Base-by-base conservation (phyloP, 2,113 vertebrate species). In the Phylloscopus trochilus region DNA sequence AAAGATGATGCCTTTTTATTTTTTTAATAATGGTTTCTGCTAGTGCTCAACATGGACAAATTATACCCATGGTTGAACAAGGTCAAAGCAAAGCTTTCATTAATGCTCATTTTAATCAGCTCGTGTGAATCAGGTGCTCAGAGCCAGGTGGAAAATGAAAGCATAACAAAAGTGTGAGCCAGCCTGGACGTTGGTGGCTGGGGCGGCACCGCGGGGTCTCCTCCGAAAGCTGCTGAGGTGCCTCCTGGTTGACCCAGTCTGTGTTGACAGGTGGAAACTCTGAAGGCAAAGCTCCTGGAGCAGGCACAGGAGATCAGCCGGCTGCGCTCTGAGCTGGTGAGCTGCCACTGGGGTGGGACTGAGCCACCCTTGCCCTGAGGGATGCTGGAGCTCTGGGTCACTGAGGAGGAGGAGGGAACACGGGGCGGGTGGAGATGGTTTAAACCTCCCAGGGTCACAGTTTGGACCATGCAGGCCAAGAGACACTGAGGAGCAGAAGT, bases 261-360 rank as follows among this genome's bases (percentile, higher is more conserved):
- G 53, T 95, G 66, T 70, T 35, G 19, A 23, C 97, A 99, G 99
- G 98, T 99, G 95, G 98, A 98, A 96, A 98, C 96, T 94, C 98
- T 99, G 98, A 98, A 99, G 98, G 97, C 97, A 68, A 98, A 98
- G 96, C 97, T 99, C 90, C 87, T 98, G 88, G 97, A 98, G 96
- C 99, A 98, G 96, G 98, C 97, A 0, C 98, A 98, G 98, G 99
- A 99, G 98, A 98, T 98, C 97, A 97, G 98, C 96, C 98, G 98
- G 96, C 98, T 99, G 78, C 98, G 97, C 93, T 99, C 98, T 0
- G 98, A 98, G 90, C 98, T 98, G 99, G 99, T 99, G 97, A 98
- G 98, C 85, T 66, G 75, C 69, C 59, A 4, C 35, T 0, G 5
- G 28, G 26, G 6, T 56, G 1, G 58, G 67, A 37, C 52, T 35